A percentile compares a stretch with the other conserved stretches of the same genome.
These are phyloP conservation scores for Scaptomyza tumidula DNA, from an alignment of 2,888 invertebrate genomes.

Conservation along the genomic window DNA sequence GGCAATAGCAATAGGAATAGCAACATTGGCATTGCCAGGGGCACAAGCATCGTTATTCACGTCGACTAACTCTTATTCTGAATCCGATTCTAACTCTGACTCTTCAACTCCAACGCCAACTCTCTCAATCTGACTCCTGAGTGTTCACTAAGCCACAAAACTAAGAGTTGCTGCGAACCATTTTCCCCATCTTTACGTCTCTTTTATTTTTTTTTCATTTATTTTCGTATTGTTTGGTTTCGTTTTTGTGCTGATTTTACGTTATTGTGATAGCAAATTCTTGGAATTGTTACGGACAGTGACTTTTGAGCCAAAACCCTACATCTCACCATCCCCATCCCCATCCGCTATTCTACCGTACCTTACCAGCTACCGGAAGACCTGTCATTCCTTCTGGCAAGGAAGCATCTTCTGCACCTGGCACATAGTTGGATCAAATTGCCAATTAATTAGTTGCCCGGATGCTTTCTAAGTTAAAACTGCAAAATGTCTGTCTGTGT, in stretches of 20 bases:
- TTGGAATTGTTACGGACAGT: constrained; percentile 22
- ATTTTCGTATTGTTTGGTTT: constrained; percentile 4
- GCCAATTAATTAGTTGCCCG: constrained; percentile 19
- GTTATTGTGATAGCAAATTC: constrained; percentile 29
- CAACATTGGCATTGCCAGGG: constrained; percentile 12
- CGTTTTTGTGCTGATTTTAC: constrained; percentile 22
- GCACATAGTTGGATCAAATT: constrained; percentile 7
- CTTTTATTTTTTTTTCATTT: neutral
- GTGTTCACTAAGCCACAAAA: constrained; percentile 5
- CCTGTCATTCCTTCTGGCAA: neutral
- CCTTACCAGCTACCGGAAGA: neutral
- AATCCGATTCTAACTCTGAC: constrained; percentile 1
- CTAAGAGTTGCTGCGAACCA: constrained; percentile 1
- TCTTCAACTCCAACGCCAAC: neutral
- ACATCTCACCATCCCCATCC: neutral
- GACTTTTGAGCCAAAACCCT: neutral
- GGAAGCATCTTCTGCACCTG: constrained; percentile 10
- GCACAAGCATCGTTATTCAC: constrained; percentile 25
- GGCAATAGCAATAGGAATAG: too few relatives aligned
- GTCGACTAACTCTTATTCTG: constrained; percentile 3
- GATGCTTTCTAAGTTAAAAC: neutral
- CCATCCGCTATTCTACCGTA: too few relatives aligned
- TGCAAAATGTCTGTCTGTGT: neutral
- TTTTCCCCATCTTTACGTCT: neutral
- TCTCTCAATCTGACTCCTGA: neutral